Conservation (phyloP, 2,888 invertebrate species). For the Coronaproctus castanopsis region DNA sequence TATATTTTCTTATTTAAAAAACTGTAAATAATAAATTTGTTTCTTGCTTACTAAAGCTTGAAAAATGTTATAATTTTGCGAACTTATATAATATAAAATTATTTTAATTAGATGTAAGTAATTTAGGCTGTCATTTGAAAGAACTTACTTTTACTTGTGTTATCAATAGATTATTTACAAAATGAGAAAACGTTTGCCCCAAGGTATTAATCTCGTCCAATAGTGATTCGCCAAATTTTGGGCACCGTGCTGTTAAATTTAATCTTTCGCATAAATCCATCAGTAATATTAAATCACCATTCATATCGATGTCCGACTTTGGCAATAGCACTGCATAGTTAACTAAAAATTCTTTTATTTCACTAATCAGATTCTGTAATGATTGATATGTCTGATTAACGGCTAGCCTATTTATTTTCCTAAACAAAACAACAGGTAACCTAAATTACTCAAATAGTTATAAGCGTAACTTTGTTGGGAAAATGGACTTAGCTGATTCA, state of each 20-base stretch:
- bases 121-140: too few relatives aligned
- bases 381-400: constrained; percentile 28
- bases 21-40: too few relatives aligned
- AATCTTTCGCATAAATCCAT: constrained; percentile 19
- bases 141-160: constrained; percentile 35
- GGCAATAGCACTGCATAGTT: constrained; percentile 10
- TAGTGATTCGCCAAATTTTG: constrained; percentile 14
- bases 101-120: too few relatives aligned
- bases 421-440: too few relatives aligned
- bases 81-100: too few relatives aligned
- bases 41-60: too few relatives aligned
- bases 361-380: constrained; percentile 35
- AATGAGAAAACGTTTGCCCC: constrained; percentile 35
- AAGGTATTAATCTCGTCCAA: constrained; percentile 31
- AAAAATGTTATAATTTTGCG: too few relatives aligned
- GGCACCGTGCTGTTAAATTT: constrained; percentile 2
- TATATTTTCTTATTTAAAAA: too few relatives aligned
- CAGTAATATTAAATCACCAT: constrained; percentile 10
- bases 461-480: too few relatives aligned
- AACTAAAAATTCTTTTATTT: constrained; percentile 33
- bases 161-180: constrained; percentile 36
- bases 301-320: constrained; percentile 6
- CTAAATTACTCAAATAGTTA: too few relatives aligned
- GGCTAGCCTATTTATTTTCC: constrained; percentile 5
- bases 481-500: too few relatives aligned